Conservation (phyloP, 2,113 vertebrate genomes). For the Macaca fascicularis region T2T-MFA8v1.1 NC_088375.1:116146001-116146500, state of each 20-base stretch:
- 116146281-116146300: conserved; percentile 10
- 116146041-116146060: conserved; percentile 66
- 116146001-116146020: conserved; percentile 57
- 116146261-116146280: background rate
- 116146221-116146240: background rate
- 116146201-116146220: background rate
- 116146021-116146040: conserved; percentile 32
- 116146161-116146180: background rate
- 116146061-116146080: conserved; percentile 46
- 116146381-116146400: background rate
- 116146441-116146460: background rate
- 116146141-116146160: conserved; percentile 13
- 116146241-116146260: background rate
- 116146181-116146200: background rate
- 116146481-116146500: accelerated
- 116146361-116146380: background rate
- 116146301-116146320: background rate
- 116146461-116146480: background rate
- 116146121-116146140: conserved; percentile 62
- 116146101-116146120: conserved; percentile 19
- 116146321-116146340: background rate
- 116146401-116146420: background rate
- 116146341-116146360: background rate
- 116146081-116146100: conserved; percentile 66
- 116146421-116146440: background rate